These are phyloP conservation scores for Chymomyza procnemis DNA, from an alignment of 2,888 invertebrate species.

Conservation along the genomic window DNA sequence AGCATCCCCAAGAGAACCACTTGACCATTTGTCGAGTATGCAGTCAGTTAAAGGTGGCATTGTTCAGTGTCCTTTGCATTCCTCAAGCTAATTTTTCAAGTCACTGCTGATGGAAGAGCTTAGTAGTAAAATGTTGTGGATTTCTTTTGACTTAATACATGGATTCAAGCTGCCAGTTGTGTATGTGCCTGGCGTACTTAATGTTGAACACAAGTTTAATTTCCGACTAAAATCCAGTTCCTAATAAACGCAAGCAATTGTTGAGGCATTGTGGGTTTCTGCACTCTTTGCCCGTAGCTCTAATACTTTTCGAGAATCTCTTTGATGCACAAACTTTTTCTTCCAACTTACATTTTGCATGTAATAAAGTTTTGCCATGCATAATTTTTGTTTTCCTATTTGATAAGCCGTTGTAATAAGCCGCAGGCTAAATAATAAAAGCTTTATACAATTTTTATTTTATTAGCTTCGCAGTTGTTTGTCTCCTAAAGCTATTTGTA, in stretches of 20 bases:
- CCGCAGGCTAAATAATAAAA: neutral
- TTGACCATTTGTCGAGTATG: neutral
- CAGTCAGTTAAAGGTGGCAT: neutral
- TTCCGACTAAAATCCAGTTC: neutral
- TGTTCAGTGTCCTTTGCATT: neutral
- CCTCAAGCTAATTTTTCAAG: neutral
- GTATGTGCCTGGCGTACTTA: neutral
- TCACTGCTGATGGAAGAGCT: neutral
- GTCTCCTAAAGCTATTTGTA: neutral
- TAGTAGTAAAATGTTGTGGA: neutral
- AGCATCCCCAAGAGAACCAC: neutral
- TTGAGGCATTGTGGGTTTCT: neutral
- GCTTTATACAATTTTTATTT: neutral
- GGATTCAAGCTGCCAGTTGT: neutral
- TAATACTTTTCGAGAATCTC: neutral
- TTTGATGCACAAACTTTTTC: neutral
- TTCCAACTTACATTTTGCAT: neutral
- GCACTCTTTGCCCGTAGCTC: neutral
- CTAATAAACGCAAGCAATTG: neutral
- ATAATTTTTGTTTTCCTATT: neutral
- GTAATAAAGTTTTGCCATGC: neutral
- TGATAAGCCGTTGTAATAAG: neutral
- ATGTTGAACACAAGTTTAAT: neutral
- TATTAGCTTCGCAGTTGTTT: neutral
- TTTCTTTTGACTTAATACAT: neutral